Base-by-base conservation (phyloP, 2,797 vertebrate genomes). In the Taeniopygia guttata region DNA sequence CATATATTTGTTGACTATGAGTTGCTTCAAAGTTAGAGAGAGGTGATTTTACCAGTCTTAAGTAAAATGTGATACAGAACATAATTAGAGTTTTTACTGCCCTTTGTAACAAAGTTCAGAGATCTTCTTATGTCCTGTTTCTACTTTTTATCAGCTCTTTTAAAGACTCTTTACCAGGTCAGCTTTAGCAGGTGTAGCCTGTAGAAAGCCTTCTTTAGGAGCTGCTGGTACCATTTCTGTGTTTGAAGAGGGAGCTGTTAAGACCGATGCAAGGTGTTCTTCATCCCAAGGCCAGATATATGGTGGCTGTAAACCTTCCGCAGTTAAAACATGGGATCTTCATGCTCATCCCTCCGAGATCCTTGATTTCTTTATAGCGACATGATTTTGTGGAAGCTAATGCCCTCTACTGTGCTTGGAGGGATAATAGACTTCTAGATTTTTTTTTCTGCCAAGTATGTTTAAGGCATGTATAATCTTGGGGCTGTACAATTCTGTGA, bases 271-370 rank as follows among this genome's bases (percentile, higher is more conserved):
- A 9, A 25, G 15, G 25, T 48, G 30, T 46, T 55, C 13, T n/a
- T 46, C 60, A 38, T 66, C 42, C 63, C 23, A 40, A 38, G 26
- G 13, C 21, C 15, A 34, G 8, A 9, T 36, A 11, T 2, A 9
- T 40, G 48, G 27, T 34, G 29, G 15, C 49, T 78, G 16, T 54
- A 70, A 74, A n/a, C 3, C 21, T 87, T 36, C 18, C 14, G 9
- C 0, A 0, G 16, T 40, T 56, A 25, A 55, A 66, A 48, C 3
- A 2, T 14, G 16, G 11, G 26, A n/a, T 64, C 23, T 11, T 80
- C 21, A 9, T 9, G 7, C 17, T 67, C 12, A 59, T 67, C 45
- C 15, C 45, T 43, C 38, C 0, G 3, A 84, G 15, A 51, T 11
- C 22, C 3, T 81, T 75, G 5, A 4, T 66, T 92, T 84, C 29